Conservation (phyloP, 2,888 invertebrate species). For the Resseliella maxima region DNA sequence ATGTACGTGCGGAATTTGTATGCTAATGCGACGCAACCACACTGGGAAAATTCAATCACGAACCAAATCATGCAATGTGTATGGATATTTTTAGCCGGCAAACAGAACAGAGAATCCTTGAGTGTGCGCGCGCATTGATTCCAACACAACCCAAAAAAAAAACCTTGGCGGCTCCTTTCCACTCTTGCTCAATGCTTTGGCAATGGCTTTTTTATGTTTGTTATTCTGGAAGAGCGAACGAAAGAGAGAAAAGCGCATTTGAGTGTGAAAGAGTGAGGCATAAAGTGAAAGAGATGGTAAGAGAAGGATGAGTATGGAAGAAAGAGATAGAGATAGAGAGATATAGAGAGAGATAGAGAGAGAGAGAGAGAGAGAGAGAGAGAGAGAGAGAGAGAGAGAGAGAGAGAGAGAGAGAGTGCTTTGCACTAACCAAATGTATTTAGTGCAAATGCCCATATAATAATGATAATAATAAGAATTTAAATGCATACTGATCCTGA, state of each 20-base stretch:
- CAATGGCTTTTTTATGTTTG: background rate
- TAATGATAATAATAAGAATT: conserved; percentile 53
- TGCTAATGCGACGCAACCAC: conserved; percentile 51
- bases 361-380: background rate
- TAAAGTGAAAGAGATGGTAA: too few relatives aligned
- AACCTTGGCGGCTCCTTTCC: background rate
- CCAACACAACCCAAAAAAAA: background rate
- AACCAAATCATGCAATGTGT: conserved; percentile 44
- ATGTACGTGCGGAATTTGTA: background rate
- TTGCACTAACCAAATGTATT: background rate
- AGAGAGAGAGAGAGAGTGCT: background rate
- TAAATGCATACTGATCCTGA: conserved; percentile 25
- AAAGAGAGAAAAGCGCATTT: too few relatives aligned
- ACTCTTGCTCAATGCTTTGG: background rate
- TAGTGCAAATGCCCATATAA: background rate
- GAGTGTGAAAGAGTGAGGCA: background rate
- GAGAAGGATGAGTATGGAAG: too few relatives aligned
- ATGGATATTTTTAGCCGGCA: background rate
- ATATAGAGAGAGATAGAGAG: background rate
- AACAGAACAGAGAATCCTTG: background rate
- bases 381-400: background rate
- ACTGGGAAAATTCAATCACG: conserved; percentile 51
- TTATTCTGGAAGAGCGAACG: too few relatives aligned
- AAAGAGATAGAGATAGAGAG: background rate
- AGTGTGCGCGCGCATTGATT: conserved; percentile 38